Base-by-base conservation (phyloP, 2,113 vertebrate genomes). In the Glaucidium brasilianum region DNA sequence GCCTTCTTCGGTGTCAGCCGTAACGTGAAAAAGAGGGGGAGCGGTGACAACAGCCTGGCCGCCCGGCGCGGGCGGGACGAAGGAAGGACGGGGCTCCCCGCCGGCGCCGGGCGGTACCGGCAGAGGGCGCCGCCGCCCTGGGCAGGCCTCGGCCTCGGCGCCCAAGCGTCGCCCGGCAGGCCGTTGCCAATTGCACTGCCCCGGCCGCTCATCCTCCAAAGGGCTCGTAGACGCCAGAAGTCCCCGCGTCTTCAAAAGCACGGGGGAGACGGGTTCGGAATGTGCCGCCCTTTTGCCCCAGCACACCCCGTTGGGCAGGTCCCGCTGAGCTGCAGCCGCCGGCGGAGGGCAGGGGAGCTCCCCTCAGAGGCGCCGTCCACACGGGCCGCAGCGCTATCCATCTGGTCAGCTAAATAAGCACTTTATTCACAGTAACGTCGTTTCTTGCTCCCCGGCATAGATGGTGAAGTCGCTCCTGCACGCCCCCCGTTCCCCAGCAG, bases 201-300 rank as follows among this genome's bases (percentile, higher is more conserved):
- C 2, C 9, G 12, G 30, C 12, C 6, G 3, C 18, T 25, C 18
- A 0, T 7, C 3, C 25, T 32, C 45, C 26, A 2, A 5, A 5
- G 5, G 34, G 32, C 18, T 37, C 4, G 41, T 23, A 10, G 32
- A 2, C 22, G 5, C 9, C 59, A 1, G 16, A 2, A 1, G 8
- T 21, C 30, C 35, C 26, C 2, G 11, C 18, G 25, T 13, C 16
- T 25, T 15, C 45, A 17, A 6, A 67, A 23, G 23, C 13, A 3
- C 3, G 2, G 6, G 26, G 5, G 3, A 13, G 41, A 6, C 3
- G 8, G 26, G 20, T 5, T 14, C 30, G 35, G 14, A 59, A 7
- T 4, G 35, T 25, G 37, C 43, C 18, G 17, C 22, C 29, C 18
- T 23, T 4, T 7, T 1, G 5, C 26, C 10, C 15, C 23, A 14